Evolutionary conservation across 1,140 invertebrate genomes (phyloP), one percentile per base, ranked within the genome.

Genomic region (Yoshiicerus persimilis): DNA sequence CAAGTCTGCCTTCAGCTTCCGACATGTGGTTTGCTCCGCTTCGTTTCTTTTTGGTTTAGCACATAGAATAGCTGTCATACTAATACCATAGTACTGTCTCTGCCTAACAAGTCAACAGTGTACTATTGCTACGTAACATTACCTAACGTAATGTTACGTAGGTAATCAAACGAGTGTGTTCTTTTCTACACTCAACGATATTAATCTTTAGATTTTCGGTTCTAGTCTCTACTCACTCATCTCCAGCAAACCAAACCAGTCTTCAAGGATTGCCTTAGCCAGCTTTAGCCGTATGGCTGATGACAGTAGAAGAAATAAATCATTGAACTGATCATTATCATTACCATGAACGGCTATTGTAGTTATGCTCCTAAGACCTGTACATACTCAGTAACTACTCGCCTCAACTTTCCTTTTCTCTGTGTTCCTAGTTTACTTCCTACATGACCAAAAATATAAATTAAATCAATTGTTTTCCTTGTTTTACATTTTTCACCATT

Each of bases 231-330:
- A 80, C 75, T 80, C 75, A 80, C 75, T 80, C 75, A 80, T 80
- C 75, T 80, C 62, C 62, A 80, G 34, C 34, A 11, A 77, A 32
- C 70, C 64, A 27, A 56, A 56, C 47, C 30, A 32, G 25, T 16
- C 27, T 47, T 47, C 27, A 70, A 70, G 27, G 27, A 32, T 70
- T 70, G 27, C 66, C 30, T 70, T 70, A 80, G 75, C 75, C 38
- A 4, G 70, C 27, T 16, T 77, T 10, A 77, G 75, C 75, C 75
- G 75, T 84, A 84, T 84, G 83, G 83, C 83, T 34, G 39, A 84
- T 84, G 83, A 84, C 83, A 84, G 83, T 84, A 30, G 20, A 84
- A 62, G 83, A 84, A 84, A 84, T 84, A 84, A 84, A 84, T 84
- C 83, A 84, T 84, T 84, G 4, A 47, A 84, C 36, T 56, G 83